These are phyloP conservation scores for Brenthis daphne DNA, from an alignment of 2,888 invertebrate species.

Conservation along the genomic window DNA sequence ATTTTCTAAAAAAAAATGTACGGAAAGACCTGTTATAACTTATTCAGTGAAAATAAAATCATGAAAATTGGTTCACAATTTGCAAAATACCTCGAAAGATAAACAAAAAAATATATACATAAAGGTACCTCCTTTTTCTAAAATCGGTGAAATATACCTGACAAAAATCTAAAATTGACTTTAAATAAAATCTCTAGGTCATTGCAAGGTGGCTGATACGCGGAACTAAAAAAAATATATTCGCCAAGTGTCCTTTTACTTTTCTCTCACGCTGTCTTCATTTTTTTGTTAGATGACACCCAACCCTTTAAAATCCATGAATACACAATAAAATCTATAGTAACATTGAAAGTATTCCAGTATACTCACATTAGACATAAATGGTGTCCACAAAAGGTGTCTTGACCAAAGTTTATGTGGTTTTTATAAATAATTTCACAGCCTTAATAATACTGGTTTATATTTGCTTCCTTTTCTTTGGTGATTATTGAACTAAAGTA, in stretches of 20 bases:
- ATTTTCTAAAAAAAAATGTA: too few relatives aligned
- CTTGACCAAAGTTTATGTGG: slow-evolving; percentile 76
- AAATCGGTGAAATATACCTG: too few relatives aligned
- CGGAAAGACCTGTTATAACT: too few relatives aligned
- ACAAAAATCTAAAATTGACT: too few relatives aligned
- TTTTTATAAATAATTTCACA: slow-evolving; percentile 3
- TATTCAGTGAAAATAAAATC: too few relatives aligned
- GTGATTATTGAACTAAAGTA: too few relatives aligned
- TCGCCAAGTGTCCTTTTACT: slow-evolving; percentile 35
- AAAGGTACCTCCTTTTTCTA: too few relatives aligned
- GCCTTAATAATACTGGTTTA: neutral
- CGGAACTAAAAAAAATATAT: slow-evolving; percentile 25
- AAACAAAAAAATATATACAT: too few relatives aligned
- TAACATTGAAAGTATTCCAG: slow-evolving; percentile 10
- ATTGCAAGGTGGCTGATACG: slow-evolving; percentile 3
- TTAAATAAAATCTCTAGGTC: neutral
- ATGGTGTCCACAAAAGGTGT: slow-evolving; percentile 67
- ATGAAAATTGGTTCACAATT: too few relatives aligned
- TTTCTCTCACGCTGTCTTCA: slow-evolving; percentile 74
- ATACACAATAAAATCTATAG: slow-evolving; percentile 21
- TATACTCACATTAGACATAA: slow-evolving; percentile 42
- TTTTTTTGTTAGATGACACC: slow-evolving; percentile 64
- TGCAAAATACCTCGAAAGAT: too few relatives aligned
- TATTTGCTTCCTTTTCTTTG: too few relatives aligned
- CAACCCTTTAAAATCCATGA: slow-evolving; percentile 68